Base-by-base conservation (phyloP, 2,888 invertebrate species). In the Andrena praecox region DNA sequence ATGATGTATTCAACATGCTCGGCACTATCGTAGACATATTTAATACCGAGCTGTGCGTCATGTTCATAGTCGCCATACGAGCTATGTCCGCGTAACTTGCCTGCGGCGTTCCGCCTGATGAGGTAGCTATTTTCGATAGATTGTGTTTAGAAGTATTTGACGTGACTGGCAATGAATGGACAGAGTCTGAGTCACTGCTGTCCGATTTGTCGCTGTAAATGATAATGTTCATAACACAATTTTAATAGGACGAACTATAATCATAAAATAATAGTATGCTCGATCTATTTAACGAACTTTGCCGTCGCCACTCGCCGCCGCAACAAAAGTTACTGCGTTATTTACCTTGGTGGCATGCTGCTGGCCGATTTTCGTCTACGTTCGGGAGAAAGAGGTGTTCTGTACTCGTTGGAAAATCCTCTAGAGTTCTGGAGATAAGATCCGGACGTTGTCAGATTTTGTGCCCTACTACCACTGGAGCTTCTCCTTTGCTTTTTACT, bases 1-100 rank as follows among this genome's bases (percentile, higher is more conserved):
- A 87, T 1, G 90, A 82, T 16, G 91, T 86, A 16, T 89, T 92
- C 52, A 92, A 82, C 87, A 92, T 91, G 59, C 87, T 92, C 10
- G 91, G 92, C 64, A 90, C 91, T 67, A 91, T 90, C 66, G 91
- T 89, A 24, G 93, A 90, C 74, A 92, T 91, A 68, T 91, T 92
- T 59, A 93, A 79, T 56, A 91, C 91, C 6, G 92, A 89, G 77
- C 85, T 91, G 10, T 91, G 89, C 24, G 93, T 89, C 84, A 92
- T 91, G 67, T 93, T 94, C 31, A 94, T 92, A 29, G 93, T 92
- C 20, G 94, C 94, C 90, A 95, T 95, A 87, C 96, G 96, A 70
- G 97, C 97, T 90, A 98, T 98, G 91, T 97, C 98, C 0, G 98
- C 98, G 94, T 98, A 98, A 16, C 97, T 97, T 63, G 95, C 96